phyloP scores from a whole-genome alignment of 2,113 vertebrate species.

The Bubo scandiacus region DNA sequence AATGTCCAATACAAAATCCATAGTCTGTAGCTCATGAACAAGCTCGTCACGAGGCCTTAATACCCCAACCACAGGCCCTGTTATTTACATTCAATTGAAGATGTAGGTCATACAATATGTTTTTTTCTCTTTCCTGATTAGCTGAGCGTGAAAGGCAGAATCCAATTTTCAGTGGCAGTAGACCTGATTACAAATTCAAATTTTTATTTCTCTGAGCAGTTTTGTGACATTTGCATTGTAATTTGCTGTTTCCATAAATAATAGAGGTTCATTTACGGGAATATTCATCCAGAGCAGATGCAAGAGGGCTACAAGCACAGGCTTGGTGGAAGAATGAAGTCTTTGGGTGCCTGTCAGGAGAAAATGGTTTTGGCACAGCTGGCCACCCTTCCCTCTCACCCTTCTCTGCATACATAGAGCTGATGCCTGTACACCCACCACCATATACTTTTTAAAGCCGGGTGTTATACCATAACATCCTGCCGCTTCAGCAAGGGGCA shows the following conservation, averaged over 20 bases:
- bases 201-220: slow-evolving; percentile 19
- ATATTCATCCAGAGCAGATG: neutral
- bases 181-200: slow-evolving; percentile 26
- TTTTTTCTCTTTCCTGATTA: neutral
- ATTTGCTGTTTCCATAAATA: neutral
- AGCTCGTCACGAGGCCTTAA: neutral
- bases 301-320: neutral
- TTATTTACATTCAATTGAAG: slow-evolving; percentile 54
- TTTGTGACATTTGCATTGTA: slow-evolving; percentile 15
- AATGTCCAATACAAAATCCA: neutral
- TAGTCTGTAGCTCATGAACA: neutral
- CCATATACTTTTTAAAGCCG: neutral
- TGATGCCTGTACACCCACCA: neutral
- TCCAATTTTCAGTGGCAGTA: slow-evolving; percentile 16
- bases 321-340: neutral
- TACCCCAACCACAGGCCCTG: neutral
- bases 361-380: neutral
- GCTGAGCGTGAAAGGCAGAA: slow-evolving; percentile 20
- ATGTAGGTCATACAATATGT: slow-evolving; percentile 22
- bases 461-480: neutral
- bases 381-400: neutral
- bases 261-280: neutral
- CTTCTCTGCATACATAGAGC: neutral
- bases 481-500: neutral
- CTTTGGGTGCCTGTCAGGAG: neutral